Percentiles rank a stretch among this genome's conserved stretches.
phyloP scores from a whole-genome alignment of 2,797 vertebrate species.

The Luscinia megarhynchos region DNA sequence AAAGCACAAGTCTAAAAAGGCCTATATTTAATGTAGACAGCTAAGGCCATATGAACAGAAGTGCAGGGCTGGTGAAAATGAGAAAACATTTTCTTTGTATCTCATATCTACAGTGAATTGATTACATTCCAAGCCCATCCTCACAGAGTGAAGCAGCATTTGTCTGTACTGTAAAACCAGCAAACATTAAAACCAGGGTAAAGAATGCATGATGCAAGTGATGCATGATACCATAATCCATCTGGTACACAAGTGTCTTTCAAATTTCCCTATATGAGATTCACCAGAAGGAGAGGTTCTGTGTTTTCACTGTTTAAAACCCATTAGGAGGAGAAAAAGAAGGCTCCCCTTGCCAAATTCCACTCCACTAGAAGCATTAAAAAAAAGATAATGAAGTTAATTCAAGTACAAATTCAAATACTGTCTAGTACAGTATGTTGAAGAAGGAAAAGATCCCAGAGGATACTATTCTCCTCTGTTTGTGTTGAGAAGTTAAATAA shows the following conservation, averaged over 20 bases:
- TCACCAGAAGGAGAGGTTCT: background rate
- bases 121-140: background rate
- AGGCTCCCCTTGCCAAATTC: background rate
- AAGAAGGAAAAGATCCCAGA: background rate
- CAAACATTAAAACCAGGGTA: background rate
- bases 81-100: background rate
- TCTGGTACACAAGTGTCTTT: background rate
- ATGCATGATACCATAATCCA: background rate
- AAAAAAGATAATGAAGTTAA: background rate
- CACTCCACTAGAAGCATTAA: background rate
- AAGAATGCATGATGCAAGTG: background rate
- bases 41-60: background rate
- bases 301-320: background rate
- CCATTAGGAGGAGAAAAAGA: rapidly evolving
- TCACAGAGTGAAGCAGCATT: background rate
- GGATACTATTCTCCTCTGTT: background rate
- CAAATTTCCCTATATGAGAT: background rate
- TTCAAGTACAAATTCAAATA: background rate
- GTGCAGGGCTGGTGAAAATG: background rate
- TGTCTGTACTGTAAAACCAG: background rate
- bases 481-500: background rate
- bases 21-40: background rate
- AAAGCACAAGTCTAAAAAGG: background rate
- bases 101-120: background rate
- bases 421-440: background rate